phyloP scores from a whole-genome alignment of 2,888 invertebrate genomes.

The Acleris literana region DNA sequence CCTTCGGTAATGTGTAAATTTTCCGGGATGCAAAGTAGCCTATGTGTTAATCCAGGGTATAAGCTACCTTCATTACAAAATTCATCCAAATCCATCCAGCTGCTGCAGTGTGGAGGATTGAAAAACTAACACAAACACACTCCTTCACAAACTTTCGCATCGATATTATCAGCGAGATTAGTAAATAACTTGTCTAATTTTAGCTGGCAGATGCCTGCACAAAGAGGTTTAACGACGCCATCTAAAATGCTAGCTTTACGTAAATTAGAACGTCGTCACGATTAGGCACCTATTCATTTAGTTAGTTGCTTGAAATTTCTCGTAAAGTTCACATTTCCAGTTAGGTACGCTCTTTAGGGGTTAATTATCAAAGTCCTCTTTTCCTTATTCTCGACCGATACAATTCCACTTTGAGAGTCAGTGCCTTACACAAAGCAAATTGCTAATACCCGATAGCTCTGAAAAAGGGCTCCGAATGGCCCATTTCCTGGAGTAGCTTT shows the following conservation, averaged over 20 bases:
- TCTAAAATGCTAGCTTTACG: background rate
- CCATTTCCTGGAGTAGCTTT: conserved; percentile 72
- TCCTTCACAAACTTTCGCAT: no score
- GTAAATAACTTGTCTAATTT: no score
- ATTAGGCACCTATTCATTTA: conserved; percentile 20
- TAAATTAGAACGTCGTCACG: conserved; percentile 2
- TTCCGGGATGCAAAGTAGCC: no score
- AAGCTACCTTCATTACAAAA: no score
- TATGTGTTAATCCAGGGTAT: no score
- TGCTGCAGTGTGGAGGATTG: no score
- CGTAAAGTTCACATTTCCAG: conserved; percentile 49
- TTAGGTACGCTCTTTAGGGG: conserved; percentile 54
- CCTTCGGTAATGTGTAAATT: no score
- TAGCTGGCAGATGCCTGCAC: background rate
- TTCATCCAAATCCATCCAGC: no score
- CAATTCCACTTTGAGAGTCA: conserved; percentile 55
- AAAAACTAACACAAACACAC: no score
- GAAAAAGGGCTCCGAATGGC: conserved; percentile 67
- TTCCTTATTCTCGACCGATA: conserved; percentile 62
- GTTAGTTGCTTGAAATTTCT: conserved; percentile 5
- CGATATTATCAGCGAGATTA: no score
- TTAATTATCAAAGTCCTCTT: conserved; percentile 65
- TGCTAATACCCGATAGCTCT: conserved; percentile 72
- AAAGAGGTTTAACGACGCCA: background rate
- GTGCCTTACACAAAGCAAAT: conserved; percentile 73